Conservation (phyloP, 2,113 vertebrate species). For the Danionella cerebrum region DNA sequence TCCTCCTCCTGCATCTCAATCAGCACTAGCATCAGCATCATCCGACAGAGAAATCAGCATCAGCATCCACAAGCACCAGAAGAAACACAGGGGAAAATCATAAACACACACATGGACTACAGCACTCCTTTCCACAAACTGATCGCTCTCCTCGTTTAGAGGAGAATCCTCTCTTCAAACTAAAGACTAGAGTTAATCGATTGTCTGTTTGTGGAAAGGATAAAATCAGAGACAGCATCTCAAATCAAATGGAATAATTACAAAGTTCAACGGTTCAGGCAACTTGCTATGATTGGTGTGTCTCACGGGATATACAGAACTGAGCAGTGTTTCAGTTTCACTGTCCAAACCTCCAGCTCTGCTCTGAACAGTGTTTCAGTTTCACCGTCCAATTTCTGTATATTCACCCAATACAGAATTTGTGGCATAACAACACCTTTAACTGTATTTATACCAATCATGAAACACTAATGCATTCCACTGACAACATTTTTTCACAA, state of each 20-base stretch:
- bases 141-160: background rate
- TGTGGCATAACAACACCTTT: background rate
- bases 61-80: slow-evolving; percentile 34
- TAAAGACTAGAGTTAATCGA: too few relatives aligned
- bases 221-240: too few relatives aligned
- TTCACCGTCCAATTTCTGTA: too few relatives aligned
- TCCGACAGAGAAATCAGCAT: slow-evolving; percentile 47
- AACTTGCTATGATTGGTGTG: background rate
- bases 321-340: too few relatives aligned
- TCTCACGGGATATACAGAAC: too few relatives aligned
- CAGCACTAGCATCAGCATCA: slow-evolving; percentile 60
- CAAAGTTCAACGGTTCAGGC: background rate
- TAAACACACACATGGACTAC: slow-evolving; percentile 17
- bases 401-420: background rate
- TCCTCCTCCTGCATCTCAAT: slow-evolving; percentile 78
- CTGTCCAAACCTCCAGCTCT: too few relatives aligned
- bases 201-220: slow-evolving; percentile 32
- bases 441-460: background rate
- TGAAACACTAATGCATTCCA: too few relatives aligned
- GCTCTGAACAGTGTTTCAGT: too few relatives aligned
- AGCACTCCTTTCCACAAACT: slow-evolving; percentile 30
- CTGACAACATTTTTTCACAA: too few relatives aligned
- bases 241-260: too few relatives aligned
- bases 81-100: slow-evolving; percentile 39
- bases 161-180: too few relatives aligned